These are phyloP conservation scores for Dinoponera quadriceps DNA, from an alignment of 1,140 invertebrate species.

Conservation along the genomic window DNA sequence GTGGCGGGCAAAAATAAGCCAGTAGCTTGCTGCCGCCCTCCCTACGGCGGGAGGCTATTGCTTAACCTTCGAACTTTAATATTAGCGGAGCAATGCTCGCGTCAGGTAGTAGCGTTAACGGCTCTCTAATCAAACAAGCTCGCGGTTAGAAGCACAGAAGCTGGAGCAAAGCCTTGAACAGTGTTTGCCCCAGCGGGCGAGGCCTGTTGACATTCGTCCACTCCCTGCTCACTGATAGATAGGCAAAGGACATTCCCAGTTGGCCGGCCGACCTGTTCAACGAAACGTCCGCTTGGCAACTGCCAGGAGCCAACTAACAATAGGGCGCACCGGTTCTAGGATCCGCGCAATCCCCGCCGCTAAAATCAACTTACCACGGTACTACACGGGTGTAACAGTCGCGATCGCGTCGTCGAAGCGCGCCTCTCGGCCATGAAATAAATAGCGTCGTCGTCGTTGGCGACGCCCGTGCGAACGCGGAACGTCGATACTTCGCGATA, in stretches of 20 bases:
- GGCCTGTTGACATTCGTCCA: conserved; percentile 71
- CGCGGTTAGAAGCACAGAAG: conserved; percentile 60
- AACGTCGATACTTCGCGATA: too few species aligned
- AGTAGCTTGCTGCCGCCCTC: conserved; percentile 9
- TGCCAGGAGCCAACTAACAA: conserved; percentile 5
- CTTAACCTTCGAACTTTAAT: conserved; percentile 58
- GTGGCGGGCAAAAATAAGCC: conserved; percentile 31
- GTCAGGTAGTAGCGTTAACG: conserved; percentile 64
- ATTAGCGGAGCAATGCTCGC: conserved; percentile 45
- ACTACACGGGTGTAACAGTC: too few species aligned
- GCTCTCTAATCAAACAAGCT: conserved; percentile 69
- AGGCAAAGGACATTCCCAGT: conserved; percentile 61
- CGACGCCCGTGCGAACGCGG: too few species aligned
- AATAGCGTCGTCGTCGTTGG: too few species aligned
- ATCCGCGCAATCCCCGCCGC: neutral
- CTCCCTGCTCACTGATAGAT: conserved; percentile 69
- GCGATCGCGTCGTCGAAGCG: too few species aligned
- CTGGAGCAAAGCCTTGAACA: conserved; percentile 70
- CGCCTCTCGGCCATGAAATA: too few species aligned
- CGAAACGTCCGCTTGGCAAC: conserved; percentile 29
- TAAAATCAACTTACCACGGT: neutral
- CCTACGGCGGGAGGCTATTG: conserved; percentile 24
- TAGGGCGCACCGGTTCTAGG: neutral
- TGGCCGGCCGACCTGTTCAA: conserved; percentile 43
- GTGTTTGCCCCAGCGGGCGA: conserved; percentile 66